Evolutionary conservation across 2,113 vertebrate genomes (phyloP), one percentile per base, ranked within the genome.

Genomic region (Cacatua alba): DNA sequence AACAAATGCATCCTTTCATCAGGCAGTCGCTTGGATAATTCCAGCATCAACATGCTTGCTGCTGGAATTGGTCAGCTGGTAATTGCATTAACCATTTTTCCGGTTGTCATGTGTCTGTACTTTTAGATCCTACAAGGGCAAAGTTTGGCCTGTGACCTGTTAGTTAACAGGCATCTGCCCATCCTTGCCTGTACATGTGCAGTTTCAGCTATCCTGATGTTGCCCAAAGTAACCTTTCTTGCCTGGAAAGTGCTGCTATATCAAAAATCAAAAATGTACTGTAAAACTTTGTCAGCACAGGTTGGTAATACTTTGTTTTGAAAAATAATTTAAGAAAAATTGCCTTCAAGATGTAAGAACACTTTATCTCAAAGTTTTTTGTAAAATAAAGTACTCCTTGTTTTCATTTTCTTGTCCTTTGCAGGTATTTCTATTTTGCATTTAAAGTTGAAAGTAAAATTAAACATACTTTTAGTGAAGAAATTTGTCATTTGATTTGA

Each of bases 1-100:
- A 97, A 96, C 93, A 95, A 97, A 94, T 43, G 39, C 70, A 84
- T 78, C 84, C 89, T 91, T 95, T 96, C 95, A 98, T 96, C 95
- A 89, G 95, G 86, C 83, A 94, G 95, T 69, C 53, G 68, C 86
- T 94, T 97, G 89, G n/a, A 44, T 90, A 94, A 93, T 95, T 94
- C 88, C 52, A 92, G 70, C 68, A 70, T 68, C 77, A 95, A 35
- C 17, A 35, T 25, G 80, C 71, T 84, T 11, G 3, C 46, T 74
- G 91, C 74, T 93, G 78, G 85, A 85, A 82, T 63, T 69, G 62
- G 44, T 92, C 75, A 37, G 23, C 79, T 86, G 83, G 71, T 81
- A 88, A 95, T 86, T 95, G 86, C 85, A 79, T 93, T 95, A 88
- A 84, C 57, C 33, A 1, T 55, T 93, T 89, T 93, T 91, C 72